phyloP scores from a whole-genome alignment of 2,888 invertebrate genomes.

The Chironomus tentans region DNA sequence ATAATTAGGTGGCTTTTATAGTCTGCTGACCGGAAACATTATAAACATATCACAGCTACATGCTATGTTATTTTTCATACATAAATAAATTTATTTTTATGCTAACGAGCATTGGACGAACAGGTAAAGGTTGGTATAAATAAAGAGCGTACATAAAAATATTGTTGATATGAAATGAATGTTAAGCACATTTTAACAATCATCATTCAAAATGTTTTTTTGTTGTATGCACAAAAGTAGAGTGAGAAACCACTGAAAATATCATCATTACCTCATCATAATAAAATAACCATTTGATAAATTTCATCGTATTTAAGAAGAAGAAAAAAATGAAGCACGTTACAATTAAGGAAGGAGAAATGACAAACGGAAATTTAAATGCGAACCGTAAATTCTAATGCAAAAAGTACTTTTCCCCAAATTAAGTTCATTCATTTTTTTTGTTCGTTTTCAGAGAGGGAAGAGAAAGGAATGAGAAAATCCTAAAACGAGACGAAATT shows the following conservation, averaged over 20 bases:
- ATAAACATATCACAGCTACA: neutral
- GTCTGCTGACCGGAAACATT: constrained; percentile 16
- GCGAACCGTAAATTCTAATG: constrained; percentile 11
- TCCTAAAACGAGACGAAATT: neutral
- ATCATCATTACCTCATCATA: constrained; percentile 15
- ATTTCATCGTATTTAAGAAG: neutral
- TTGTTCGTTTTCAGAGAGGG: neutral
- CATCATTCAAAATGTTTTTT: neutral
- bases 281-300: constrained; percentile 14
- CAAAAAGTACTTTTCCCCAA: constrained; percentile 2
- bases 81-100: neutral
- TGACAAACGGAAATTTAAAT: constrained; percentile 16
- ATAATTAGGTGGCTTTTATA: constrained; percentile 15
- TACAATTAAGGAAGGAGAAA: neutral
- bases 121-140: neutral
- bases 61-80: neutral
- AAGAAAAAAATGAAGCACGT: neutral
- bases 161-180: neutral
- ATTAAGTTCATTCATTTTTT: neutral
- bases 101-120: neutral
- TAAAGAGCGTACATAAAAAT: neutral
- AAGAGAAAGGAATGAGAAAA: neutral
- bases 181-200: constrained; percentile 13
- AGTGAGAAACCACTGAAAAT: neutral
- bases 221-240: too few species aligned